Percentiles rank a stretch among this genome's conserved stretches.
These are phyloP conservation scores for Oryzias melastigma DNA, from an alignment of 2,113 vertebrate genomes.

Conservation along the genomic window DNA sequence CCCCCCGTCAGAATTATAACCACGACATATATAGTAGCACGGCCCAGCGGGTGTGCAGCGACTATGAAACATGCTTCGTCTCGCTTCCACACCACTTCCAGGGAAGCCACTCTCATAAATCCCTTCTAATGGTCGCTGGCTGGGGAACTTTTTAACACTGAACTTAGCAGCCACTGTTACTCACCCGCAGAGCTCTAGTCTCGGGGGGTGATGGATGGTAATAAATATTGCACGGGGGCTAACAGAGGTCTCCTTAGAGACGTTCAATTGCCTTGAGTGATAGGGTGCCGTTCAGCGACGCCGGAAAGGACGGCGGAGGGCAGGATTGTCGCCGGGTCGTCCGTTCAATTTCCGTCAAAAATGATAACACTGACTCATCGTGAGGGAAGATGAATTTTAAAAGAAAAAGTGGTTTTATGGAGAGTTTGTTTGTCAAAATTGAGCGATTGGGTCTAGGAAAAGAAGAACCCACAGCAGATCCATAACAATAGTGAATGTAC, in stretches of 20 bases:
- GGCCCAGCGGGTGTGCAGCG: constrained; percentile 36
- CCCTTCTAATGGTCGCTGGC: constrained; percentile 59
- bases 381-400: constrained; percentile 1
- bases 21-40: constrained; percentile 46
- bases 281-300: constrained; percentile 64
- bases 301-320: constrained; percentile 60
- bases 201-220: constrained; percentile 64
- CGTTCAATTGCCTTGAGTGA: constrained; percentile 73
- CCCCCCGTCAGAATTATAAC: constrained; percentile 22
- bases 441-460: constrained; percentile 8
- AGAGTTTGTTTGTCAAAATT: constrained; percentile 27
- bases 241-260: constrained; percentile 72
- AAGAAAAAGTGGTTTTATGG: constrained; percentile 1
- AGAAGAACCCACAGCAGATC: not conserved
- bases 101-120: constrained; percentile 60
- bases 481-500: constrained; percentile 28
- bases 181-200: constrained; percentile 51
- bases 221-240: constrained; percentile 73
- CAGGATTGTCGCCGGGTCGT: constrained; percentile 51
- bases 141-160: constrained; percentile 69
- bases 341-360: constrained; percentile 60
- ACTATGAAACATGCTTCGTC: constrained; percentile 47
- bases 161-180: constrained; percentile 66
- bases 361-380: constrained; percentile 30
- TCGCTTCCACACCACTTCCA: constrained; percentile 56